Evolutionary conservation across 2,888 invertebrate species (phyloP).

Genomic region (Cryptus viduatorius): DNA sequence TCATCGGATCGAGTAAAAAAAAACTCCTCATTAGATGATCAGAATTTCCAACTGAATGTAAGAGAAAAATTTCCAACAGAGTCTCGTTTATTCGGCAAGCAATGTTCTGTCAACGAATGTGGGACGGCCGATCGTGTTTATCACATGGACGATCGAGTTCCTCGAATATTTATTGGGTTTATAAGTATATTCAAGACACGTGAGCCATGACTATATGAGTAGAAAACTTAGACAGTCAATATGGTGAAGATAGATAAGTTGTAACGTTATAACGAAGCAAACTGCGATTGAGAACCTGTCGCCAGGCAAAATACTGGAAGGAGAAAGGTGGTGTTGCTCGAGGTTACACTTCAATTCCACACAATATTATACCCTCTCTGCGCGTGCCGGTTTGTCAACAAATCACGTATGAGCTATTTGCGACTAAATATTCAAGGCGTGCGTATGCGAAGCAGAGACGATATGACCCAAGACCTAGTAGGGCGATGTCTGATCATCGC

Average conservation of each 20-base stretch:
- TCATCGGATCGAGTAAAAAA: too few species aligned
- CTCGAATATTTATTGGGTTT: slow-evolving; percentile 21
- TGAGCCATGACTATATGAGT: not conserved
- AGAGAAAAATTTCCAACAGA: not conserved
- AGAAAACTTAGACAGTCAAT: not conserved
- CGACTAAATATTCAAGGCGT: slow-evolving; percentile 23
- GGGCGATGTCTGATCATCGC: slow-evolving; percentile 45
- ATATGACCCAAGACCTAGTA: slow-evolving; percentile 52
- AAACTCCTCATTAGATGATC: too few species aligned
- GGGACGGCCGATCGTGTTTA: slow-evolving; percentile 28
- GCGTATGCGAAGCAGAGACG: not conserved
- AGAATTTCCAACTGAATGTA: not conserved
- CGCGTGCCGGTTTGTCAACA: slow-evolving; percentile 38
- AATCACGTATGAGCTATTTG: slow-evolving; percentile 14
- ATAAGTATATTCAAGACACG: not conserved
- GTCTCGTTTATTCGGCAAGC: not conserved
- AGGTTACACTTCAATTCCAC: slow-evolving; percentile 63
- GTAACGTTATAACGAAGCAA: slow-evolving; percentile 2
- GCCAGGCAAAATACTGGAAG: slow-evolving; percentile 50
- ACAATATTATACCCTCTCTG: slow-evolving; percentile 44
- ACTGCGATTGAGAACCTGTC: slow-evolving; percentile 63
- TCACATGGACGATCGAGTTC: slow-evolving; percentile 45
- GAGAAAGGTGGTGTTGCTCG: slow-evolving; percentile 65
- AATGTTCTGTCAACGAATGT: slow-evolving; percentile 18
- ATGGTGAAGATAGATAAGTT: not conserved